These are phyloP conservation scores for Neogobius melanostomus DNA, from an alignment of 2,113 vertebrate species.

Conservation along the genomic window DNA sequence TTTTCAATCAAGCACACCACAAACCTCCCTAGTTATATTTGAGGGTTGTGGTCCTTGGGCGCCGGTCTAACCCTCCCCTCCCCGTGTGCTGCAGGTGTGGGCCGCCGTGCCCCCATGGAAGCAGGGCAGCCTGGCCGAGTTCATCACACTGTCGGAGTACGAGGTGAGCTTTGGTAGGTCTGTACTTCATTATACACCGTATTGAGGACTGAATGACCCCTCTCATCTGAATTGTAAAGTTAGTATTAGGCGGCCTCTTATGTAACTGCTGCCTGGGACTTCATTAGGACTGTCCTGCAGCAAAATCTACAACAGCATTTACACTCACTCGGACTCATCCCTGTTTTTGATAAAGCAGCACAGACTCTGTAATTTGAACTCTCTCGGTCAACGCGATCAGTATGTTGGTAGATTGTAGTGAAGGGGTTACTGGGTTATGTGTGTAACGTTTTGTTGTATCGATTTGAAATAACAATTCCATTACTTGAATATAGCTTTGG, in stretches of 20 bases:
- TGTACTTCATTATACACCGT: background rate
- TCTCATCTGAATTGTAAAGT: background rate
- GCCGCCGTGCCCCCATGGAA: constrained; percentile 93
- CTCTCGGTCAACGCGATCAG: no score
- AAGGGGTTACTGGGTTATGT: no score
- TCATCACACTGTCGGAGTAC: constrained; percentile 86
- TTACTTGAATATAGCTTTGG: no score
- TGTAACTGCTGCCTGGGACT: constrained; percentile 18
- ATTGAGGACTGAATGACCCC: background rate
- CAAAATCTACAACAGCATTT: constrained; percentile 37
- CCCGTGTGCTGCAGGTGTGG: constrained; percentile 83
- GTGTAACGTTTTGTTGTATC: no score
- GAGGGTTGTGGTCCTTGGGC: background rate
- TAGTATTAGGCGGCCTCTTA: constrained; percentile 3
- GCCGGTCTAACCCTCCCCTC: background rate
- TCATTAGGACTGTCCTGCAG: constrained; percentile 35
- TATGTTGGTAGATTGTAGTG: no score
- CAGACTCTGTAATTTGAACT: background rate
- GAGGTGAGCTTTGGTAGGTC: constrained; percentile 78
- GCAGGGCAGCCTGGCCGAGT: constrained; percentile 91
- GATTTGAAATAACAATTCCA: no score
- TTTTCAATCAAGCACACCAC: no score
- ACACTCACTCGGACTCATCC: constrained; percentile 30
- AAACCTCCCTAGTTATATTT: no score
- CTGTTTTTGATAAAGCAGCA: constrained; percentile 24